Base-by-base conservation (phyloP, 2,797 vertebrate genomes). In the Karalla daura region DNA sequence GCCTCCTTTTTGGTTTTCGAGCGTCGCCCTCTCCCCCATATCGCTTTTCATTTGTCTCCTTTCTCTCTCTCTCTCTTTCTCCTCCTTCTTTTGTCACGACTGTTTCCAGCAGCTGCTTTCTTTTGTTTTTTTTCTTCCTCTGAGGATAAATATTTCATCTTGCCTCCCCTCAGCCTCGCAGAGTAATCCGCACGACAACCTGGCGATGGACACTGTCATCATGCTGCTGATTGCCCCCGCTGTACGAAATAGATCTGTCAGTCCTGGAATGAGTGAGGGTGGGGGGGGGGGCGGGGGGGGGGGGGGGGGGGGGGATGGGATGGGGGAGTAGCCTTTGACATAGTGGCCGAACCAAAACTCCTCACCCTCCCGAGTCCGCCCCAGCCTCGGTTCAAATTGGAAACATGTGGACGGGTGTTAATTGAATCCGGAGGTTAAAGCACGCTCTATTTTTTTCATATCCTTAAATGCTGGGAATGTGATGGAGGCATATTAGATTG, bases 101-200 rank as follows among this genome's bases (percentile, higher is more conserved):
- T 25, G 2, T 52, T 68, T 70, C 60, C 59, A 70, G 61, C 86
- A 74, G 75, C 55, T 70, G 27, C 12, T 62, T 80, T 70, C 60
- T n/a, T n/a, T n/a, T n/a, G n/a, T n/a, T n/a, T n/a, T n/a, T n/a
- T n/a, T n/a, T n/a, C n/a, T n/a, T n/a, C n/a, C n/a, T n/a, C n/a
- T 40, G 63, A 7, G 59, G 54, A 84, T 75, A 85, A 86, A 89
- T 83, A 83, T 85, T 88, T 83, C 67, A 80, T 64, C 35, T 52
- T 17, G 33, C 44, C 21, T 41, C 35, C n/a, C 50, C 36, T 71
- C 45, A 66, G 55, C 25, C 14, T 10, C 27, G 41, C 15, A 15
- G 27, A 66, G 63, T 80, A 80, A 86, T 81, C 68, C 49, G 30
- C 21, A 4, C 51, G 78, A 85, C 80, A 77, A 62, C 20, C 47